These are phyloP conservation scores for Epinotia ramella DNA, from an alignment of 2,888 invertebrate species.

Conservation along the genomic window DNA sequence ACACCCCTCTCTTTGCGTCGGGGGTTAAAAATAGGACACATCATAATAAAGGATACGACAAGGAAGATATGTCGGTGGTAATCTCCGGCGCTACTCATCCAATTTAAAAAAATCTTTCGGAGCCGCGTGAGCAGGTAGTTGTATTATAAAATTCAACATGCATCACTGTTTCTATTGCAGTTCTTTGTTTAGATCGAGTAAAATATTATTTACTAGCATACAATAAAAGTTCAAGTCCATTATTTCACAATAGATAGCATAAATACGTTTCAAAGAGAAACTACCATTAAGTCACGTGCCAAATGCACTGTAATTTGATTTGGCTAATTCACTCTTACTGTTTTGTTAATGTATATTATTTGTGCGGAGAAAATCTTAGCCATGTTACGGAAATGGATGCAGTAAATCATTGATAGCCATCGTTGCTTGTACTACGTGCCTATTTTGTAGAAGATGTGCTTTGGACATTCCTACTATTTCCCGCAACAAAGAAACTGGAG, in stretches of 20 bases:
- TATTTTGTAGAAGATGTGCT: not conserved
- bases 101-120: no score
- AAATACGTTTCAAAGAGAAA: constrained; percentile 18
- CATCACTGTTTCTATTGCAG: not conserved
- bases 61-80: no score
- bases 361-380: constrained; percentile 11
- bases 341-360: constrained; percentile 22
- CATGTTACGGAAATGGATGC: constrained; percentile 20
- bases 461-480: no score
- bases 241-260: constrained; percentile 6
- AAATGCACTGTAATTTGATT: constrained; percentile 17
- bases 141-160: not conserved
- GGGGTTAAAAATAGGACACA: no score
- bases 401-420: constrained; percentile 20
- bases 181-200: not conserved
- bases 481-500: no score
- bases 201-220: not conserved
- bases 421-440: not conserved
- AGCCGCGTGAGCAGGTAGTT: no score
- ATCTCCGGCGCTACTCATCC: no score
- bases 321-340: constrained; percentile 23
- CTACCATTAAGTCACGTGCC: constrained; percentile 22
- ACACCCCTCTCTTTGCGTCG: no score
- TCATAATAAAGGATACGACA: no score
- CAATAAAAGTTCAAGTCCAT: constrained; percentile 4